These are phyloP conservation scores for Acanthornis magna DNA, from an alignment of 2,797 vertebrate species.

Conservation along the genomic window DNA sequence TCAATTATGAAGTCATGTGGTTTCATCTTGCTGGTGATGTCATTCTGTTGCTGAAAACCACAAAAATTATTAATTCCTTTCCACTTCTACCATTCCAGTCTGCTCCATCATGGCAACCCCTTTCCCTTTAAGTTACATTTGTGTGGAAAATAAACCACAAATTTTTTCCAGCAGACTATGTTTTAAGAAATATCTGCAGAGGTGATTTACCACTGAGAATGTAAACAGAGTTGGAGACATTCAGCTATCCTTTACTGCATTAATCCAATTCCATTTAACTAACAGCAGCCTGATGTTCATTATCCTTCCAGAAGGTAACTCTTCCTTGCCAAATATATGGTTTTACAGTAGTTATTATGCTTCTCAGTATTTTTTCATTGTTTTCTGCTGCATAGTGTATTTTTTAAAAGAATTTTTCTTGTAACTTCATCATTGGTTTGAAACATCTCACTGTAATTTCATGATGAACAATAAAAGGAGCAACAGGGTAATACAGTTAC, in stretches of 20 bases:
- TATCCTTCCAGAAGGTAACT: neutral
- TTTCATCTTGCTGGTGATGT: neutral
- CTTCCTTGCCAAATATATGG: neutral
- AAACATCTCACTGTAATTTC: neutral
- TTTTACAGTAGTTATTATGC: neutral
- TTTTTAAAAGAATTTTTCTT: neutral
- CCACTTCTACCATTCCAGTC: neutral
- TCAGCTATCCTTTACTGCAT: neutral
- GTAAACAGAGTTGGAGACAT: neutral
- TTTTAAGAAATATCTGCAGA: neutral
- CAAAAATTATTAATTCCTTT: neutral
- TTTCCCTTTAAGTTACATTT: neutral
- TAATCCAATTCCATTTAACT: conserved; percentile 21
- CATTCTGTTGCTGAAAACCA: neutral
- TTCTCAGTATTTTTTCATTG: neutral
- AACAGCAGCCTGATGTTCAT: neutral
- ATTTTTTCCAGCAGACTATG: neutral
- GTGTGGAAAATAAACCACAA: neutral
- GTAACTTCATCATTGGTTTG: neutral
- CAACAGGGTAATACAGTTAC: neutral
- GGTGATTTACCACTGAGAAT: neutral
- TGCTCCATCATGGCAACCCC: neutral
- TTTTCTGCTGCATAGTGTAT: neutral
- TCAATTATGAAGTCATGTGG: neutral
- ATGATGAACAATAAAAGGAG: neutral